Evolutionary conservation across 1,140 invertebrate genomes (phyloP), one percentile per base, ranked within the genome.

Genomic region (Vanessa tameamea): DNA sequence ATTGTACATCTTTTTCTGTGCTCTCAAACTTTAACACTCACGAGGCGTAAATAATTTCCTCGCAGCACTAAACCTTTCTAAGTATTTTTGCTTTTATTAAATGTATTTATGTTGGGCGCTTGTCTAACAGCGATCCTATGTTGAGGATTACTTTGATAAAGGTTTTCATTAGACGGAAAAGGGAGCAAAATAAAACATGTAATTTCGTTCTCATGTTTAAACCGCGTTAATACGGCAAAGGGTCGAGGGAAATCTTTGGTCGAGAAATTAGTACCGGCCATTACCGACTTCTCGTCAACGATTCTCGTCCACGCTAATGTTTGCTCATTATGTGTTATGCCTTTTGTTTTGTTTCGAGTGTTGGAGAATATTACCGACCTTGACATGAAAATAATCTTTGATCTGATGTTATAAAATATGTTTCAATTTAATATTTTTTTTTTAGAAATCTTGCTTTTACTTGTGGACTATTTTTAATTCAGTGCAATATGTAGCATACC

Each of bases 191-290:
- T 82, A 82, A 82, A 80, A 86, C 73, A 78, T 77, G 82, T 87
- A 85, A 87, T 88, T 85, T 77, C 65, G 76, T 79, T 79, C 81
- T 83, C 79, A 78, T 85, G 83, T 84, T 77, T 78, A 76, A 82
- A 79, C 73, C 80, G 79, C 80, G 86, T 76, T 86, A 86, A 85
- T 88, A 80, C 81, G 72, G 59, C 71, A 74, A 79, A 83, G 78
- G 82, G 84, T 82, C 83, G 82, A 59, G 73, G 77, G 70, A 84
- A 85, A 82, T 82, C 78, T 84, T 79, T 76, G 77, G 67, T 59
- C 71, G 74, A 77, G 73, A 78, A 82, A 85, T 87, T 84, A 81
- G 81, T 75, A 70, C 37, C 69, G 65, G 23, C 66, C 66, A 64
- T 79, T 74, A 79, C 76, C 64, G 72, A 61, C 72, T 73, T 73